A percentile compares a stretch with the other conserved stretches of the same genome.
Conservation (phyloP, 2,113 vertebrate species). For the Porphyrio hochstetteri region DNA sequence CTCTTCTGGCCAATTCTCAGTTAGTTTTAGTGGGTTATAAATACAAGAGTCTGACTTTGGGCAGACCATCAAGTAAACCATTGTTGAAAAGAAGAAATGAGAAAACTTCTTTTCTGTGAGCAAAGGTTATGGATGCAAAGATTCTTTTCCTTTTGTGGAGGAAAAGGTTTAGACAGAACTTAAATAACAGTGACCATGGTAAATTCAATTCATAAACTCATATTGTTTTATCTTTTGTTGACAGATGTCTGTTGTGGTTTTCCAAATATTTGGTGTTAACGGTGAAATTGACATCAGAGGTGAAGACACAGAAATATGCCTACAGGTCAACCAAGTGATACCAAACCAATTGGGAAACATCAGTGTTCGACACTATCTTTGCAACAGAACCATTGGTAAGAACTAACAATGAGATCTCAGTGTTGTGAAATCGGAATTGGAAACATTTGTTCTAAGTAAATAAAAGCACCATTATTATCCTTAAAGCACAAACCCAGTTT, state of each 20-base stretch:
- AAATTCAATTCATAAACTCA: neutral
- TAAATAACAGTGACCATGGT: neutral
- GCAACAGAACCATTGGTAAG: conserved; percentile 92
- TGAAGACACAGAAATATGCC: conserved; percentile 87
- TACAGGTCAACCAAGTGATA: conserved; percentile 87
- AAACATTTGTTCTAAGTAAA: neutral
- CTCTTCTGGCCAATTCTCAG: neutral
- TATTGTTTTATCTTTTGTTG: conserved; percentile 40
- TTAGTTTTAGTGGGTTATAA: neutral
- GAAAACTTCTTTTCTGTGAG: neutral
- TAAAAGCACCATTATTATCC: neutral
- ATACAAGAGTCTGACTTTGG: neutral
- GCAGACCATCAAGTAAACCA: neutral
- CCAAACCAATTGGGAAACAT: conserved; percentile 92
- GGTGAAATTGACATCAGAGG: conserved; percentile 88
- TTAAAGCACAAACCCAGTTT: neutral
- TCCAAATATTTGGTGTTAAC: conserved; percentile 90
- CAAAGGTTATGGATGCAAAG: neutral
- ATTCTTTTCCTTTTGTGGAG: neutral
- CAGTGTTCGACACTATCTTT: conserved; percentile 91
- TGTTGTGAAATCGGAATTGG: neutral
- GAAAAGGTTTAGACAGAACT: neutral
- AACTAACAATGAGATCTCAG: neutral
- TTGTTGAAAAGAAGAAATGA: neutral
- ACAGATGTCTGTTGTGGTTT: conserved; percentile 94